phyloP scores from a whole-genome alignment of 2,113 vertebrate genomes.

The Plecotus auritus region DNA sequence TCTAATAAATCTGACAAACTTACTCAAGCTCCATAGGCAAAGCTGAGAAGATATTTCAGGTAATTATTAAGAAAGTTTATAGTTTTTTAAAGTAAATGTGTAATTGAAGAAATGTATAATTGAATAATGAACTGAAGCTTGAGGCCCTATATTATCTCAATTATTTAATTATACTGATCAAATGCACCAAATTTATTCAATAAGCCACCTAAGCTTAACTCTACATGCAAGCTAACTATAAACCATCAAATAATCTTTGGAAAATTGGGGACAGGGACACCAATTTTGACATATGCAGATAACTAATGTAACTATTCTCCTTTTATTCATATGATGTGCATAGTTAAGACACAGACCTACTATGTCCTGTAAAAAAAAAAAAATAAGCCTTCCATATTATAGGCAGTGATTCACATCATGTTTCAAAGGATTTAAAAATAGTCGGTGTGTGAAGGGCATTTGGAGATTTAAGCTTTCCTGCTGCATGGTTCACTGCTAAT shows the following conservation, averaged over 20 bases:
- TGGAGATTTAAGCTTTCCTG: constrained; percentile 76
- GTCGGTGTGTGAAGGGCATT: constrained; percentile 71
- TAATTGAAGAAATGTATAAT: constrained; percentile 15
- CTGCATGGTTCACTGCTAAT: constrained; percentile 70
- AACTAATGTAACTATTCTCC: neutral
- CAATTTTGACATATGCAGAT: neutral
- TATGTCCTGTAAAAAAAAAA: neutral
- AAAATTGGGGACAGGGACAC: neutral
- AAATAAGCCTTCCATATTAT: constrained; percentile 4
- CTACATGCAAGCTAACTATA: neutral
- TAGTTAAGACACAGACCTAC: constrained; percentile 30
- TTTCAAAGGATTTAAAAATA: constrained; percentile 66
- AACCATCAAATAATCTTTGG: neutral
- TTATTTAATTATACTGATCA: constrained; percentile 28
- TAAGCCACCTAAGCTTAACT: neutral
- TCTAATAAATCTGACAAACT: constrained; percentile 5
- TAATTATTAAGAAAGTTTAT: constrained; percentile 15
- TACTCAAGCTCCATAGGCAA: neutral
- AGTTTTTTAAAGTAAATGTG: constrained; percentile 16
- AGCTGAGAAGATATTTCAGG: neutral
- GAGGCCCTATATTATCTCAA: neutral
- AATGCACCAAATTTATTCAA: neutral
- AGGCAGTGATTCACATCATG: constrained; percentile 40
- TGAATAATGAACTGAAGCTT: constrained; percentile 1
- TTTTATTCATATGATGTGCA: neutral